Percentiles rank a stretch among this genome's conserved stretches.
phyloP scores from a whole-genome alignment of 2,888 invertebrate genomes.

The Clostera curtula region DNA sequence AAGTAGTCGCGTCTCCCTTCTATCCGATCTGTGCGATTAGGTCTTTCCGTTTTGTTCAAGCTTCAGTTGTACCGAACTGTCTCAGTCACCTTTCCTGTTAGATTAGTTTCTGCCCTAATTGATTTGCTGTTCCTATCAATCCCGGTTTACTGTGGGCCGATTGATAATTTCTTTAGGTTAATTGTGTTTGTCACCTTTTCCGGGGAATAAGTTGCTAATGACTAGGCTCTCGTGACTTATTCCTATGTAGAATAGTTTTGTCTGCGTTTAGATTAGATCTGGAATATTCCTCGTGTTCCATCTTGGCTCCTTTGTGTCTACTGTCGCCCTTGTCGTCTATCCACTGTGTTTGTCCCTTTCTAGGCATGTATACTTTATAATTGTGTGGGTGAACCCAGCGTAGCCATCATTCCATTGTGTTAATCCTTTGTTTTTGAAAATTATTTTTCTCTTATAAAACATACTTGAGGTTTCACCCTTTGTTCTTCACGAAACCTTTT shows the following conservation, averaged over 20 bases:
- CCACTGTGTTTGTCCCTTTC: slow-evolving; percentile 35
- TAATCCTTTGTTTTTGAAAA: slow-evolving; percentile 19
- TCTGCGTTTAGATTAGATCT: slow-evolving; percentile 42
- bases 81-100: slow-evolving; percentile 53
- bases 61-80: slow-evolving; percentile 45
- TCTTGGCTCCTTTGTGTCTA: slow-evolving; percentile 36
- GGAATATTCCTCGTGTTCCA: slow-evolving; percentile 37
- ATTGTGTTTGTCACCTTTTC: slow-evolving; percentile 23
- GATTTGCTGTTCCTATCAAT: slow-evolving; percentile 34
- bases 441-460: slow-evolving; percentile 15
- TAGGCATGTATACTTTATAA: slow-evolving; percentile 42
- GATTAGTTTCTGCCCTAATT: slow-evolving; percentile 46
- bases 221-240: slow-evolving; percentile 32
- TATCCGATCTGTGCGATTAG: slow-evolving; percentile 70
- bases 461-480: slow-evolving; percentile 15
- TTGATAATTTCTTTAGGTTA: slow-evolving; percentile 23
- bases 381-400: slow-evolving; percentile 36
- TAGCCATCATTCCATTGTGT: slow-evolving; percentile 27
- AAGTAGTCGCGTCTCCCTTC: slow-evolving; percentile 73
- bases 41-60: slow-evolving; percentile 68
- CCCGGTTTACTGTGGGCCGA: slow-evolving; percentile 30
- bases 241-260: slow-evolving; percentile 42
- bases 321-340: slow-evolving; percentile 19
- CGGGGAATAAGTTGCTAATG: slow-evolving; percentile 33
- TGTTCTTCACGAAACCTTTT: slow-evolving; percentile 13